phyloP scores from a whole-genome alignment of 2,113 vertebrate species.

The Ctenomys sociabilis region DNA sequence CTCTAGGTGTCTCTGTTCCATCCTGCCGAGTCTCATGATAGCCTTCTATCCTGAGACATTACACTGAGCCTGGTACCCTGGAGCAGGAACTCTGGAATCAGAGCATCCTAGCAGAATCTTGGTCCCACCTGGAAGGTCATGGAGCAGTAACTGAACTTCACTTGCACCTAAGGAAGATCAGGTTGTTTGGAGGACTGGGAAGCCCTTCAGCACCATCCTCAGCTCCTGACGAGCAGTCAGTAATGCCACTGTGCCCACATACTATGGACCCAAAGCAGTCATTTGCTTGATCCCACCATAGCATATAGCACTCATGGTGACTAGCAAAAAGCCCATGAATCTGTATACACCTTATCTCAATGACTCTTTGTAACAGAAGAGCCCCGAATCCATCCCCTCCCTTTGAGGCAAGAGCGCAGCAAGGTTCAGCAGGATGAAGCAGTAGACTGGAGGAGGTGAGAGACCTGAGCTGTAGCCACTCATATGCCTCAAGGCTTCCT shows the following conservation, averaged over 20 bases:
- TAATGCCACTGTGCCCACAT: not conserved
- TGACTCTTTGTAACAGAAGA: not conserved
- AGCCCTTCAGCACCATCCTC: not conserved
- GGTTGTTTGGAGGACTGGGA: not conserved
- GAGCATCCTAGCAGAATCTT: not conserved
- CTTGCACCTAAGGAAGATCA: not conserved
- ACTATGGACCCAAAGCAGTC: not conserved
- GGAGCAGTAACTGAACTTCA: not conserved
- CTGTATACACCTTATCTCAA: not conserved
- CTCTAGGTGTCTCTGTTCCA: not conserved
- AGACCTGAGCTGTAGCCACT: not conserved
- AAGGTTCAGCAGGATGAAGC: not conserved
- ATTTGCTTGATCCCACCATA: not conserved
- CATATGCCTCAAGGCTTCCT: not conserved
- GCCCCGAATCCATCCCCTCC: not conserved
- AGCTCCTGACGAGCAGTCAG: fast-evolving
- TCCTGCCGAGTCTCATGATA: too few relatives aligned
- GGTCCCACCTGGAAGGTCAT: not conserved
- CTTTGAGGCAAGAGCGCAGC: not conserved
- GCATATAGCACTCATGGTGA: not conserved
- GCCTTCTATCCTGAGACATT: not conserved
- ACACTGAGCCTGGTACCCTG: not conserved
- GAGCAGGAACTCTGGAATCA: not conserved
- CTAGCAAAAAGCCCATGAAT: not conserved
- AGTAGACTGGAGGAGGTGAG: fast-evolving